Base-by-base conservation (phyloP, 2,113 vertebrate genomes). In the Cryptomyrus ogoouensis region DNA sequence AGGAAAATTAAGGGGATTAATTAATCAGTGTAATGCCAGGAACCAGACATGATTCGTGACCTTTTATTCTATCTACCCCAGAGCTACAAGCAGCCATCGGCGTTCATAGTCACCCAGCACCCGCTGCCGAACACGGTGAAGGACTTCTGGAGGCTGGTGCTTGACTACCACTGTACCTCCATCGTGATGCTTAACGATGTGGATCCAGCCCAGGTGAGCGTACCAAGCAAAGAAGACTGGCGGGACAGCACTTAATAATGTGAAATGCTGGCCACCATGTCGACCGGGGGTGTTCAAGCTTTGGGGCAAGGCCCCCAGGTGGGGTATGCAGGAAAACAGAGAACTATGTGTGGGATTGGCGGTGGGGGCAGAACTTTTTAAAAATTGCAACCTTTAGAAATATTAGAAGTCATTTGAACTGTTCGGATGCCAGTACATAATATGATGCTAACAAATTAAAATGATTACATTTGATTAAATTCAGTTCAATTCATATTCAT, bases 61-160 rank as follows among this genome's bases (percentile, higher is more conserved):
- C 86, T 74, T 42, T 74, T 39, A 89, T 15, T 91, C 89, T 0
- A 91, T 92, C 89, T 90, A 93, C 91, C 94, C 83, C 96, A 99
- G 98, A 99, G 98, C 95, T 99, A 99, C 94, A 99, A 98, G 93
- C 98, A 99, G 90, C 98, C 98, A 0, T 99, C 98, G 0, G 98
- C 98, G 2, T 99, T 99, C 94, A 99, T 99, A 92, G 98, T 99
- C 92, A 99, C 98, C 0, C 98, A 99, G 94, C 98, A 99, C 95
- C 98, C 98, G 89, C 94, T 99, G 94, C 98, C 98, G 89, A 99
- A 99, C 95, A 99, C 98, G 0, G 98, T 99, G 90, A 99, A 99
- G 92, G 98, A 99, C 93, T 99, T 99, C 95, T 99, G 98, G 98
- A 96, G 98, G 70, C 96, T 99, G 90, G 98, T 98, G 90, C 95